Evolutionary conservation across 2,888 invertebrate genomes (phyloP).

Genomic region (Labia minor): DNA sequence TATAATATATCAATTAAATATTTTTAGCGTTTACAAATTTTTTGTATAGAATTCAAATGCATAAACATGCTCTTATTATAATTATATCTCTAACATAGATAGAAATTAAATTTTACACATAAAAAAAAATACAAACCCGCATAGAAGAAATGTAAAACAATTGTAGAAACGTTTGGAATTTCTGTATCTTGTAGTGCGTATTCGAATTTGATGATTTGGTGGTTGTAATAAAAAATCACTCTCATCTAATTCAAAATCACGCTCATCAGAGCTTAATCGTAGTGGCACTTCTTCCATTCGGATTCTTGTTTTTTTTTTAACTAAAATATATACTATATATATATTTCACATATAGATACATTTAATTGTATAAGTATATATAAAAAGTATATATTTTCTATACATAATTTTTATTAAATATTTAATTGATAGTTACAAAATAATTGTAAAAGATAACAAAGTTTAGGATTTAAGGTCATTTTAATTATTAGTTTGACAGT

Average conservation of each 20-base stretch:
- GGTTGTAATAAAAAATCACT: constrained; percentile 37
- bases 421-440: too few species aligned
- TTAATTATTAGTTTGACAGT: not conserved
- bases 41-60: too few species aligned
- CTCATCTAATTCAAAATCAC: constrained; percentile 38
- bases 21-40: too few species aligned
- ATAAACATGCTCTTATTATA: too few species aligned
- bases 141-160: constrained; percentile 14
- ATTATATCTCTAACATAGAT: too few species aligned
- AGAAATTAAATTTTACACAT: too few species aligned
- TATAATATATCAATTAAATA: too few species aligned
- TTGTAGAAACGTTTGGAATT: constrained; percentile 21
- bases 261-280: constrained; percentile 32
- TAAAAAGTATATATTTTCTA: not conserved
- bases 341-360: too few species aligned
- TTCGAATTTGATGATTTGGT: constrained; percentile 29
- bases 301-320: not conserved
- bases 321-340: not conserved
- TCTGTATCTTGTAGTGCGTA: constrained; percentile 20
- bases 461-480: not conserved
- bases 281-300: constrained; percentile 35
- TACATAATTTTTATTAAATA: not conserved
- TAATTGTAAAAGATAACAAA: not conserved
- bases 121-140: constrained; percentile 13
- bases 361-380: not conserved